Percentiles rank a stretch among this genome's conserved stretches.
These are phyloP conservation scores for Lepidurus couesii DNA, from an alignment of 1,140 invertebrate genomes.

Conservation along the genomic window DNA sequence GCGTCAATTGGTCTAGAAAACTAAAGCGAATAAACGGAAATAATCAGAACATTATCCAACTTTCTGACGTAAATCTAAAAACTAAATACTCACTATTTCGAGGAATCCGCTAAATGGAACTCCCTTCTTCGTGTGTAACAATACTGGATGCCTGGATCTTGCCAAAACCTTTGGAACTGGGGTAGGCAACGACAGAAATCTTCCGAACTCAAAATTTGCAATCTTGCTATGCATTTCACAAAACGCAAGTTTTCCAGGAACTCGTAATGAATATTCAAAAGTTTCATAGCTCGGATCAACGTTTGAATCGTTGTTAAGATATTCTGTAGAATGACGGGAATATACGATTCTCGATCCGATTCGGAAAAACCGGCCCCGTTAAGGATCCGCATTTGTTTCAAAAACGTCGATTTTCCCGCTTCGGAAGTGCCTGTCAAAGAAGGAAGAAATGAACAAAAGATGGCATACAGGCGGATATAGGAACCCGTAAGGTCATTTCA, in stretches of 20 bases:
- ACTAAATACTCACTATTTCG: slow-evolving; percentile 53
- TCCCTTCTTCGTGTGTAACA: slow-evolving; percentile 62
- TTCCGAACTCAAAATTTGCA: not conserved
- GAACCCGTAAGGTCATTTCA: too few relatives aligned
- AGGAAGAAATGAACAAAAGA: too few relatives aligned
- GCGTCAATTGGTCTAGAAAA: slow-evolving; percentile 78
- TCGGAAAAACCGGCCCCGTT: too few relatives aligned
- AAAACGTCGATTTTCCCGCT: too few relatives aligned
- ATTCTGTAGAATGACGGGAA: slow-evolving; percentile 61
- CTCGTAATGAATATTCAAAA: slow-evolving; percentile 92
- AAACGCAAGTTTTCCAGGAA: slow-evolving; percentile 75
- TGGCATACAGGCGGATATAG: too few relatives aligned
- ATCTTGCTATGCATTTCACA: not conserved
- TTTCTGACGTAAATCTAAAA: not conserved
- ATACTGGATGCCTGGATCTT: slow-evolving; percentile 59
- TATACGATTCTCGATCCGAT: too few relatives aligned
- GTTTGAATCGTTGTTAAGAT: slow-evolving; percentile 99
- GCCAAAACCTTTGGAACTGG: slow-evolving; percentile 58
- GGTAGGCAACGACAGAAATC: slow-evolving; percentile 50
- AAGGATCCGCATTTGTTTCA: too few relatives aligned
- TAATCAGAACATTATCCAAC: not conserved
- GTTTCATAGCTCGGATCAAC: slow-evolving; percentile 99
- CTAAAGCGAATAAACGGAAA: slow-evolving; percentile 50
- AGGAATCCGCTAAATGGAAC: slow-evolving; percentile 63
- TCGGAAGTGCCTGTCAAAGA: too few relatives aligned